Percentiles rank a stretch among this genome's conserved stretches.
Conservation (phyloP, 2,797 vertebrate genomes). For the Gadopsis bispinosus region DNA sequence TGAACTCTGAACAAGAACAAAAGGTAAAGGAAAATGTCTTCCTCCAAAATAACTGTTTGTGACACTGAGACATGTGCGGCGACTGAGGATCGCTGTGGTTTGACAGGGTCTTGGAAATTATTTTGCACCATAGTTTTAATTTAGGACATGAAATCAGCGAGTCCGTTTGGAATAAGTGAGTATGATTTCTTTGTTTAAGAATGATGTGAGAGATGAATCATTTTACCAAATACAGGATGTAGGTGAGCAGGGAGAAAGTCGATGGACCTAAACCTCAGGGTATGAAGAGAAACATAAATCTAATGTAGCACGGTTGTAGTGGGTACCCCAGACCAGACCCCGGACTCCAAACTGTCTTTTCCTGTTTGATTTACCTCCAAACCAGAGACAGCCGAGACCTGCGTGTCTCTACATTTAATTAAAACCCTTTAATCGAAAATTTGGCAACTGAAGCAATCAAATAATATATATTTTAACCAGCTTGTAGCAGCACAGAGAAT, state of each 20-base stretch:
- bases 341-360: slow-evolving; percentile 53
- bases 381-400: slow-evolving; percentile 42
- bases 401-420: slow-evolving; percentile 54
- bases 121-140: slow-evolving; percentile 76
- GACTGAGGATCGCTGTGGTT: slow-evolving; percentile 54
- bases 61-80: slow-evolving; percentile 56
- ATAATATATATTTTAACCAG: slow-evolving; percentile 54
- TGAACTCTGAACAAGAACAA: slow-evolving; percentile 45
- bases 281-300: slow-evolving; percentile 78
- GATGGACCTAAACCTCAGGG: slow-evolving; percentile 86
- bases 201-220: slow-evolving; percentile 58
- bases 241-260: slow-evolving; percentile 61
- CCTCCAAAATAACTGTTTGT: slow-evolving; percentile 73
- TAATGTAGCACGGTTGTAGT: slow-evolving; percentile 84
- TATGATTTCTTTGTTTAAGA: slow-evolving; percentile 64
- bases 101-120: slow-evolving; percentile 78
- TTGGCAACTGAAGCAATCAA: slow-evolving; percentile 63
- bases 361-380: slow-evolving; percentile 68
- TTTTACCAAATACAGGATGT: slow-evolving; percentile 77
- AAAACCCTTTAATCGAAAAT: slow-evolving; percentile 77
- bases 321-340: slow-evolving; percentile 59
- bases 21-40: slow-evolving; percentile 82
- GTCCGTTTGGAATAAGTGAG: slow-evolving; percentile 56
- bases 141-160: slow-evolving; percentile 53
- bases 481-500: slow-evolving; percentile 68